Base-by-base conservation (phyloP, 1,140 invertebrate species). In the Papilio machaon region DNA sequence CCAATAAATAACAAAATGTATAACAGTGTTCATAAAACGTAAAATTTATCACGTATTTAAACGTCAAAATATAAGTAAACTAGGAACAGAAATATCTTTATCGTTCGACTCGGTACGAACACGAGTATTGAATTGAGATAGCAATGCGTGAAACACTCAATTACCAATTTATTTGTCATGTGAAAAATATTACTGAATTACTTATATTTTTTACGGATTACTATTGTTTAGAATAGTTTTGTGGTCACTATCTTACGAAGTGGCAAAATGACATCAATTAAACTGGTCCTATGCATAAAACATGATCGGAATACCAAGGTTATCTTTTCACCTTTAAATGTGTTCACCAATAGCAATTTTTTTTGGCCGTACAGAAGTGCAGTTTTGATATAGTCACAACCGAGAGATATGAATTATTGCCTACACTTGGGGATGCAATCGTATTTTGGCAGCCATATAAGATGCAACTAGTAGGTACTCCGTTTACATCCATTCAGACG, bases 11-110 rank as follows among this genome's bases (percentile, higher is more conserved):
- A 70, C 5, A 70, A 70, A 35, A 70, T 70, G 64, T 70, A 70
- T 15, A 35, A 10, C 64, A 70, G 64, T 17, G 64, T 38, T 38
- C 64, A 70, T 70, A 70, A 70, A 70, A 70, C 38, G 13, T 35
- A 35, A 11, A 70, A 70, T 70, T 70, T 70, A 70, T 70, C 17
- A 70, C 64, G 64, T 70, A 70, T 35, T 70, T 70, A 15, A 35
- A 70, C 64, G 23, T 70, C 64, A 38, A 70, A 70, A 70, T 70
- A 70, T 15, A 70, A 70, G 64, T 70, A 70, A 70, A 70, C 64
- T 70, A 70, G 64, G 30, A 30, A 70, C 64, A 70, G 64, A 38
- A 70, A 70, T 70, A 70, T 70, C 64, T 70, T 70, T 70, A 70
- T 70, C 30, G 60, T 64, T 64, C 60, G 23, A 35, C 64, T 70